Evolutionary conservation across 2,113 vertebrate species (phyloP).

Genomic region (Eulemur rufifrons): DNA sequence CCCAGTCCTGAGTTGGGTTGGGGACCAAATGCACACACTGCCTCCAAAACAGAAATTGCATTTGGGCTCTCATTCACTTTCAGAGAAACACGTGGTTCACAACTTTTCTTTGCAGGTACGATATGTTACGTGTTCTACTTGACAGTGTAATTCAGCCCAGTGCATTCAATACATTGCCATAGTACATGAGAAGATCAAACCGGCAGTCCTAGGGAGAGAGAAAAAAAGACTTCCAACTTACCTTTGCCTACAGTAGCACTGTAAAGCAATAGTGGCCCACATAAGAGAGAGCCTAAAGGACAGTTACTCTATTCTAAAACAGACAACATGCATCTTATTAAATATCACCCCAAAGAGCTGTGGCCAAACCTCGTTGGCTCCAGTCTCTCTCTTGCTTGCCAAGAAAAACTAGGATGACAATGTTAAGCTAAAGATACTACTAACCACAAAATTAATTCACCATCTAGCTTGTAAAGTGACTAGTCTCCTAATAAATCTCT

Average conservation of each 20-base stretch:
- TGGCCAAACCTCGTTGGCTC: conserved; percentile 19
- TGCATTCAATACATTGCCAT: not conserved
- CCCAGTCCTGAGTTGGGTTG: not conserved
- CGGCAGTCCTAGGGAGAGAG: not conserved
- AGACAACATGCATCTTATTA: not conserved
- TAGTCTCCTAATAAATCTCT: conserved; percentile 52
- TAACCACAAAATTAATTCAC: conserved; percentile 56
- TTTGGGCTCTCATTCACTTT: not conserved
- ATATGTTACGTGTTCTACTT: not conserved
- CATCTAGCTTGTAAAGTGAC: conserved; percentile 29
- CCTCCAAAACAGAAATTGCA: not conserved
- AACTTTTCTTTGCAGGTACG: not conserved
- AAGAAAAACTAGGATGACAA: conserved; percentile 64
- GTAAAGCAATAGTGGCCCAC: not conserved
- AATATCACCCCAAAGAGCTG: conserved; percentile 44
- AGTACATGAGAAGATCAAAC: not conserved
- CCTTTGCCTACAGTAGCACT: not conserved
- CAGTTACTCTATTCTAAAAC: not conserved
- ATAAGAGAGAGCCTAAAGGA: not conserved
- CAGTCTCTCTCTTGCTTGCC: conserved; percentile 9
- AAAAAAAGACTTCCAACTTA: not conserved
- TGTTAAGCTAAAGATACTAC: conserved; percentile 47
- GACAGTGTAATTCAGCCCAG: not conserved
- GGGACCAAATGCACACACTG: not conserved
- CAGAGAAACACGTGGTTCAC: not conserved